Evolutionary conservation across 2,113 vertebrate genomes (phyloP), one percentile per base, ranked within the genome.

Genomic region (Forbesichthys papilliferus): DNA sequence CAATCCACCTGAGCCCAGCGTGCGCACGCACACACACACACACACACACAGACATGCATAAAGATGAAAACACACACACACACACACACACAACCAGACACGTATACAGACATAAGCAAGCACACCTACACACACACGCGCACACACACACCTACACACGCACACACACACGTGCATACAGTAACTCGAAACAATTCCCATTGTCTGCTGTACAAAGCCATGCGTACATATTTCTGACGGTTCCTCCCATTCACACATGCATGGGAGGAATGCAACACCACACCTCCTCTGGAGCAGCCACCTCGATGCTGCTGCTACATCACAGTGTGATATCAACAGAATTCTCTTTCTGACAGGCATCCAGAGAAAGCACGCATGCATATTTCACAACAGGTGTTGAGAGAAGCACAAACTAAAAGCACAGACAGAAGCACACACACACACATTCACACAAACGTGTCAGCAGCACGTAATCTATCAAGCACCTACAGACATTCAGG

Each of bases 1-100:
- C 84, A 76, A 81, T 84, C 86, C 92, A 90, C 91, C 90, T 92
- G 84, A 92, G 88, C 89, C 91, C 87, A 27, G 27, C 27, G 27
- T 27, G 27, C 27, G 64, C 36, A 34, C 66, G 9, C 56, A 49
- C 58, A 48, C 62, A 60, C 48, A 49, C 55, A 55, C 46, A 27
- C 1, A 1, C 27, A 27, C 2, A 54, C 20, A 55, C 6, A 48
- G 42, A 27, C 27, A 27, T 27, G 20, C 47, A 78, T 57, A 1
- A 70, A 66, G 2, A 66, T 48, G 48, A 58, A 74, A 34, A 5
- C 62, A 63, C 36, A 34, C 66, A 11, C 61, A 71, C 51, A 67
- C 51, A 67, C 57, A 58, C 16, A 27, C 27, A 60, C 48, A 71
- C 60, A 75, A 53, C 55, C 48, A 70, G 53, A 56, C 56, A 56